Conservation (phyloP, 2,113 vertebrate genomes). For the Perca schrenkii region DNA sequence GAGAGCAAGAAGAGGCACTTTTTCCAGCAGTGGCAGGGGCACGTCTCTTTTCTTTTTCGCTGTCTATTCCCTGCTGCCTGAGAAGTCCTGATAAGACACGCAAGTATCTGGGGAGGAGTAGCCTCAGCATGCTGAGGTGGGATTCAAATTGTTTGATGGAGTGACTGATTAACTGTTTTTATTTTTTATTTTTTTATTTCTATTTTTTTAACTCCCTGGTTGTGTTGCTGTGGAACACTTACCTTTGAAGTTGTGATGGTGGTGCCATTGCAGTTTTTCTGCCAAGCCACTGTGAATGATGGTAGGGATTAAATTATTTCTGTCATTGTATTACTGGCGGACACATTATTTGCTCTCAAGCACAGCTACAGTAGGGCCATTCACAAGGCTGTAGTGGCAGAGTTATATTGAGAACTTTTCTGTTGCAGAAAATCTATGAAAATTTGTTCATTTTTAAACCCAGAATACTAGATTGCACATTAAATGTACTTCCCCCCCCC, state of each 20-base stretch:
- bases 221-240: slow-evolving; percentile 43
- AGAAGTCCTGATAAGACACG: slow-evolving; percentile 75
- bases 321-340: slow-evolving; percentile 33
- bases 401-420: neutral
- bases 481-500: neutral
- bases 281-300: slow-evolving; percentile 11
- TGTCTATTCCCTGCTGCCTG: slow-evolving; percentile 70
- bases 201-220: slow-evolving; percentile 29
- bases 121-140: slow-evolving; percentile 61
- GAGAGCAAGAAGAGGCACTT: slow-evolving; percentile 70
- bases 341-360: slow-evolving; percentile 24
- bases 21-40: slow-evolving; percentile 58
- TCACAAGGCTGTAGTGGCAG: neutral
- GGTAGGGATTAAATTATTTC: slow-evolving; percentile 44
- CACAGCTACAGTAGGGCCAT: neutral
- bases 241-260: slow-evolving; percentile 33
- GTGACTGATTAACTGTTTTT: slow-evolving; percentile 61
- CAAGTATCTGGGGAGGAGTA: slow-evolving; percentile 61
- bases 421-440: too few species aligned
- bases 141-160: slow-evolving; percentile 69
- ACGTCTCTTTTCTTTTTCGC: slow-evolving; percentile 54
- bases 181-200: slow-evolving; percentile 6
- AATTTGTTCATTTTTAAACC: neutral
- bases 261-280: slow-evolving; percentile 30
- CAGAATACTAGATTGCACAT: neutral